Base-by-base conservation (phyloP, 2,797 vertebrate species). In the Manis crassicaudata region DNA sequence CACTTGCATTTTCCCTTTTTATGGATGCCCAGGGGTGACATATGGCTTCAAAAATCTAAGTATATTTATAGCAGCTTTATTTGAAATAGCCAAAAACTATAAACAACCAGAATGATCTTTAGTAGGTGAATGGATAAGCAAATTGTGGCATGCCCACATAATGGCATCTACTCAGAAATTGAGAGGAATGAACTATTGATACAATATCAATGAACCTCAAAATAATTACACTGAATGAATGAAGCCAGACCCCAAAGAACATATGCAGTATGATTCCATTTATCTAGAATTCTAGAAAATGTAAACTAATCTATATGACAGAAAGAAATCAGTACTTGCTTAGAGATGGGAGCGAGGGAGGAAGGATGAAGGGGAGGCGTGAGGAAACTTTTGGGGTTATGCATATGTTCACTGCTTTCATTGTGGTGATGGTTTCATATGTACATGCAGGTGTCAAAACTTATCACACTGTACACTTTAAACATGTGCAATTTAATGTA, bases 201-300 rank as follows among this genome's bases (percentile, higher is more conserved):
- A 35, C 13, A 40, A 75, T 25, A 23, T 50, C 6, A 29, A 73
- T 52, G n/a, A 84, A 93, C 40, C n/a, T 73, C 63, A 84, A 88
- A 92, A 95, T 62, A 79, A 82, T 79, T 54, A 56, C 18, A 43
- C 9, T 50, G 32, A 81, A 46, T 72, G 54, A 65, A 83, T 77
- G 46, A 88, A 92, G 37, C 50, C 27, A 84, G 35, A 46, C 29
- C 35, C 25, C 75, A 91, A 92, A 52, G 50, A 86, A 62, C 35
- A 7, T 56, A 35, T 11, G 5, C 0, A 14, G 11, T 54, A 62
- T 65, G 63, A 73, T 35, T 87, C 23, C 75, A 87, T 35, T 62
- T 56, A 60, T 63, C 68, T 82, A 77, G 81, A 88, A 67, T 91
- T 88, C 32, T 67, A 62, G 40, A 88, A 63, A 86, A 88, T 63